These are phyloP conservation scores for Crambe crambe DNA, from an alignment of 37 sponge, comb jelly and placozoan genomes.

Conservation along the genomic window DNA sequence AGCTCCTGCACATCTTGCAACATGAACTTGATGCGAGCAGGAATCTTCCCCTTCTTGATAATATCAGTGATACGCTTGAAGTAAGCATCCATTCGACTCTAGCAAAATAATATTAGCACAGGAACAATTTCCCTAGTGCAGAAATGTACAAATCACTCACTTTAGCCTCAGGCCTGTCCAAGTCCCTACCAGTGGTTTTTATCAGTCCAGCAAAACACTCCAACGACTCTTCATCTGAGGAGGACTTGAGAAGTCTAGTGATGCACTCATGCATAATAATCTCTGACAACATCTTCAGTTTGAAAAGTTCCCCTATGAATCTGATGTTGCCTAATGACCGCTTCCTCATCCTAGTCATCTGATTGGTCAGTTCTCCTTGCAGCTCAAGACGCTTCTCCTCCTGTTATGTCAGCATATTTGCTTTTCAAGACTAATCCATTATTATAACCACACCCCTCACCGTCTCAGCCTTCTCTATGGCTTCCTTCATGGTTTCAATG, in stretches of 20 bases:
- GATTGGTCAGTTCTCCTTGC: constrained; percentile 33
- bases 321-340: constrained; percentile 85
- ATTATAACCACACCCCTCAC: constrained; percentile 23
- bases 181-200: constrained; percentile 77
- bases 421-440: too few species aligned
- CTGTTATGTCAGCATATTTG: constrained; percentile 26
- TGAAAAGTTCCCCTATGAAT: constrained; percentile 92
- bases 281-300: constrained; percentile 83
- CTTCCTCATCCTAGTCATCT: constrained; percentile 29
- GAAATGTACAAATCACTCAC: constrained; percentile 11
- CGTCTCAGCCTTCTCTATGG: constrained; percentile 49
- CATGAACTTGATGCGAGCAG: constrained; percentile 65
- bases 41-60: constrained; percentile 64
- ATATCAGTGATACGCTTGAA: constrained; percentile 64
- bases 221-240: constrained; percentile 77
- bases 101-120: too few species aligned
- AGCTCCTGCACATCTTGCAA: constrained; percentile 80
- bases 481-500: constrained; percentile 25
- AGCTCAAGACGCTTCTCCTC: constrained; percentile 55
- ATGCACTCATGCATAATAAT: constrained; percentile 88
- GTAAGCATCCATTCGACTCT: constrained; percentile 65
- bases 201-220: constrained; percentile 82
- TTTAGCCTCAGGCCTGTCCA: constrained; percentile 75
- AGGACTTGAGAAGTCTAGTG: constrained; percentile 50
- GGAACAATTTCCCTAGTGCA: too few species aligned